Evolutionary conservation across 2,888 invertebrate genomes (phyloP), one percentile per base, ranked within the genome.

Genomic region (Geophilus truncorum): DNA sequence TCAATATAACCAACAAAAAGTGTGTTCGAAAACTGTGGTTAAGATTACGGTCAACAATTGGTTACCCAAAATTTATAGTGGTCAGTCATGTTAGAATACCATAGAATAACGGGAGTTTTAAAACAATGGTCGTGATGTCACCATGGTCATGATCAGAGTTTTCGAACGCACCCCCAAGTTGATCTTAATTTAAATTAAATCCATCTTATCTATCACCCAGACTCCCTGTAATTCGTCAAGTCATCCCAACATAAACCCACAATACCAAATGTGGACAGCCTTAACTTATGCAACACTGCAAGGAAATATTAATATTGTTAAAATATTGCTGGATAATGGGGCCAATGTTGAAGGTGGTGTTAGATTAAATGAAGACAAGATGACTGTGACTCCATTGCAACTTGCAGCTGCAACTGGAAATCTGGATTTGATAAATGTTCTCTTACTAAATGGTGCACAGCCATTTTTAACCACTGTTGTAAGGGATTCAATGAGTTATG

Each of bases 341-440:
- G 95, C 94, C 0, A 90, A 92, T 78, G 94, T 94, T 0, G 96
- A 96, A 87, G 96, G 95, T 0, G 95, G 95, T 0, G 94, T 94
- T 0, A 91, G 92, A 3, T 86, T 92, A 5, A 93, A 93, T 28
- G 95, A 95, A 85, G 94, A 95, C 84, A 93, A 93, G 84, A 93
- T 93, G 85, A 95, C 95, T 0, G 90, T 96, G 77, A 96, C 96
- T 0, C 96, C 96, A 0, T 86, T 96, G 34, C 96, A 96, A 89
- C 90, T 93, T 81, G 94, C 95, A 0, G 92, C 94, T 81, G 94
- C 94, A 0, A 91, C 40, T 15, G 78, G 78, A 0, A 93, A 92
- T 84, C 87, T 92, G 70, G 95, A 96, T 84, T 90, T 96, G 86
- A 93, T 95, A 0, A 91, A 93, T 0, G 86, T 95, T 34, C 88